These are phyloP conservation scores for Crypturellus undulatus DNA, from an alignment of 2,113 vertebrate species.

Conservation along the genomic window DNA sequence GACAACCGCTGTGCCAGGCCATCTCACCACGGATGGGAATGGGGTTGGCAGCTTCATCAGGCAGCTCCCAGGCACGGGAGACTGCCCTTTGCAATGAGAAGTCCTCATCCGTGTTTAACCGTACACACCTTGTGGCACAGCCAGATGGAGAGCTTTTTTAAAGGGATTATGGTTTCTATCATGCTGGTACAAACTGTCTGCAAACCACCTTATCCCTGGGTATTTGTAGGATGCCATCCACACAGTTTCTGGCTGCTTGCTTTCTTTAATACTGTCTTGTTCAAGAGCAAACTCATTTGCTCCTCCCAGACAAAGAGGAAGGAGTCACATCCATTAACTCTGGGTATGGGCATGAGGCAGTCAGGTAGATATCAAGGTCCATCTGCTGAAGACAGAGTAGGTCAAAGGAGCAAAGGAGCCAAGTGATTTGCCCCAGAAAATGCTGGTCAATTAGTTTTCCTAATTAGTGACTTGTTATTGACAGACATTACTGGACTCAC, in stretches of 20 bases:
- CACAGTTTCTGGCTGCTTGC: not conserved
- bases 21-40: not conserved
- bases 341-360: not conserved
- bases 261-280: not conserved
- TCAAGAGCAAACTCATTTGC: not conserved
- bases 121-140: not conserved
- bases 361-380: not conserved
- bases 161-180: not conserved
- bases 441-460: not conserved
- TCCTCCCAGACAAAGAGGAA: not conserved
- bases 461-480: not conserved
- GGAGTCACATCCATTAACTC: not conserved
- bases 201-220: not conserved
- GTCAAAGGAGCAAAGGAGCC: not conserved
- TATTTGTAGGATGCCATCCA: not conserved
- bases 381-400: not conserved
- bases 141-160: not conserved
- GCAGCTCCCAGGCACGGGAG: not conserved
- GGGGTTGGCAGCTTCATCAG: not conserved
- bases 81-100: not conserved
- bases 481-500: not conserved
- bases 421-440: not conserved
- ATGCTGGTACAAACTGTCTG: not conserved
- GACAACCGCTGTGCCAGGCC: not conserved
- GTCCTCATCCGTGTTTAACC: not conserved